These are phyloP conservation scores for Diarsia mendica DNA, from an alignment of 2,888 invertebrate genomes.

Conservation along the genomic window DNA sequence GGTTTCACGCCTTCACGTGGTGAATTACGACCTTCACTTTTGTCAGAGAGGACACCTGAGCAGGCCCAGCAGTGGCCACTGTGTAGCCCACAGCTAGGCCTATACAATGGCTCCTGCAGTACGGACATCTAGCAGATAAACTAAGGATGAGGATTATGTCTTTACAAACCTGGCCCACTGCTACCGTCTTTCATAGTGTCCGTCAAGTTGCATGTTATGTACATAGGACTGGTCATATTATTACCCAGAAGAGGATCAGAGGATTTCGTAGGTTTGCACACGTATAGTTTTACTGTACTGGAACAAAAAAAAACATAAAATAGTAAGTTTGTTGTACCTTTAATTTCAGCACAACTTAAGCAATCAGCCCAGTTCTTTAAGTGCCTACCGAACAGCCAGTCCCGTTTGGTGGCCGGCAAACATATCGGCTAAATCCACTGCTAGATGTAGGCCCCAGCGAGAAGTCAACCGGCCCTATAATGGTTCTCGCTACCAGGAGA, in stretches of 20 bases:
- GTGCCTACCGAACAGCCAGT: too few relatives aligned
- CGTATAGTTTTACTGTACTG: slow-evolving; percentile 83
- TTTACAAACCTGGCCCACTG: not conserved
- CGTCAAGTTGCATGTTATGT: slow-evolving; percentile 3
- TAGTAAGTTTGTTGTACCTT: not conserved
- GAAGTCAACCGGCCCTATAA: not conserved
- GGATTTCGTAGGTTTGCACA: slow-evolving; percentile 74
- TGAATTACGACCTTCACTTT: not conserved
- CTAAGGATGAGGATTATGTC: not conserved
- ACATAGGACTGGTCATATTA: not conserved
- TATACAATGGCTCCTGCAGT: not conserved
- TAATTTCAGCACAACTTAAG: not conserved
- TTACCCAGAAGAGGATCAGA: not conserved
- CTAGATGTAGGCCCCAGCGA: not conserved
- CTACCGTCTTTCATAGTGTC: not conserved
- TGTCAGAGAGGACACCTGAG: not conserved
- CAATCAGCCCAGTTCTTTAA: not conserved
- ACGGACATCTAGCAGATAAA: not conserved
- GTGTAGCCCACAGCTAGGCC: not conserved
- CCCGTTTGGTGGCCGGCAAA: too few relatives aligned
- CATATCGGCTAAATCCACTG: too few relatives aligned
- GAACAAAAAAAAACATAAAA: not conserved
- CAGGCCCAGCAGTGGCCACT: not conserved
- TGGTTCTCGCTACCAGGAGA: not conserved
- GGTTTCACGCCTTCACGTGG: not conserved